Base-by-base conservation (phyloP, 2,888 invertebrate genomes). In the Platerodrilus igneus region DNA sequence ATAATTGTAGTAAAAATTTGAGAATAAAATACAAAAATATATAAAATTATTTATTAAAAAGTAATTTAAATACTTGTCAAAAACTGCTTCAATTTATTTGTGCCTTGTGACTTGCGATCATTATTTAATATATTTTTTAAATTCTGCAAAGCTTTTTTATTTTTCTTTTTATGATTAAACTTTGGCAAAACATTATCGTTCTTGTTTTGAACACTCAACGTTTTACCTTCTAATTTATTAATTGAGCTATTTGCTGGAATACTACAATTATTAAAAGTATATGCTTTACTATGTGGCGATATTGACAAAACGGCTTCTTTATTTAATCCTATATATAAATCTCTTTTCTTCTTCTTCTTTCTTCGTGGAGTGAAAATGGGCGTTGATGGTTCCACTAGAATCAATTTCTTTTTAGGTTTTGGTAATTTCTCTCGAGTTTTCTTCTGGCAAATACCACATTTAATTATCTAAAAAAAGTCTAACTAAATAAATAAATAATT, bases 261-360 rank as follows among this genome's bases (percentile, higher is more conserved):
- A 2, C 16, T 19, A 16, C 23, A 34, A 8, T 49, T 17, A 38
- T 45, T 23, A 31, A 44, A 37, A 40, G 8, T 33, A 8, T 23
- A 10, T 13, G 11, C 3, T 44, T 34, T 44, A 33, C 41, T n/a
- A 14, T 35, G 21, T n/a, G 41, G 20, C 4, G 34, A 45, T 31
- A 27, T 35, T 9, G 46, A 23, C 6, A 46, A 33, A 9, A 56
- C 52, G 11, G 42, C 52, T 33, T 45, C 45, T 46, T 51, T 19
- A 41, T 66, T 66, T 30, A 72, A 60, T 23, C 72, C 71, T 37
- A 69, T 68, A 33, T 64, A 68, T 53, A 58, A 67, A 43, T 72
- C 69, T 45, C 59, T 69, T 9, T 51, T 57, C 28, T 52, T 63
- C 41, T 59, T 69, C 32, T 60, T 63, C 30, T 58, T 62, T 15